These are phyloP conservation scores for Stegodyphus mimosarum DNA, from an alignment of 1,140 invertebrate species.

Conservation along the genomic window DNA sequence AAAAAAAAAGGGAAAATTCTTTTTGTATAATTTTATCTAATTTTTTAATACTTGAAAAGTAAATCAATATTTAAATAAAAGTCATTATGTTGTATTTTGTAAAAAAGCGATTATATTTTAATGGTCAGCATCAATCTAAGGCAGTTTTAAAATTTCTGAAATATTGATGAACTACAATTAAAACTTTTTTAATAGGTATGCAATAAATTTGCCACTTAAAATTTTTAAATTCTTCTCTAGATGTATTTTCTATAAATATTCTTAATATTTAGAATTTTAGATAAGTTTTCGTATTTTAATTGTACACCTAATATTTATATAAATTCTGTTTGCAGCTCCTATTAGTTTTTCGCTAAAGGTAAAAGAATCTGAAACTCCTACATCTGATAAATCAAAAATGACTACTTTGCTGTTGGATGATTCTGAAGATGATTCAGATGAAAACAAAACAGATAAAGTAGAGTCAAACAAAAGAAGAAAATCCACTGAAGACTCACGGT, in stretches of 20 bases:
- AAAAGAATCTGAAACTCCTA: constrained; percentile 65
- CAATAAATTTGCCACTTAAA: neutral
- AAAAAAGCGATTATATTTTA: no score
- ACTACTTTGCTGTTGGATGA: constrained; percentile 66
- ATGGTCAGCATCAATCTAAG: no score
- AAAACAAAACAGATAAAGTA: constrained; percentile 31
- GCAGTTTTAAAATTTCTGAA: neutral
- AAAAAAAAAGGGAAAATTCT: no score
- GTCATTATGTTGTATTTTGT: no score
- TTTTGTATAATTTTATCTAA: no score
- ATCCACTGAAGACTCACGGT: neutral
- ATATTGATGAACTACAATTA: neutral
- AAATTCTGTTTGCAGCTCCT: constrained; percentile 51
- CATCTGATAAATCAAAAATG: constrained; percentile 64
- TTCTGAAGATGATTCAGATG: constrained; percentile 62
- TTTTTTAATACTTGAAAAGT: no score
- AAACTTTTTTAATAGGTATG: neutral
- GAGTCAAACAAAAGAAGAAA: constrained; percentile 1
- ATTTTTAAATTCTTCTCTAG: neutral
- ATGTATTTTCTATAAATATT: neutral
- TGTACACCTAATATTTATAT: neutral
- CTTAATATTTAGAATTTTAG: neutral
- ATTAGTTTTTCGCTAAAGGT: constrained; percentile 69
- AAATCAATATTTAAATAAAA: no score
- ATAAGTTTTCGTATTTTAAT: neutral